Conservation (phyloP, 2,888 invertebrate genomes). For the Caenorhabditis drosophilae region DNA sequence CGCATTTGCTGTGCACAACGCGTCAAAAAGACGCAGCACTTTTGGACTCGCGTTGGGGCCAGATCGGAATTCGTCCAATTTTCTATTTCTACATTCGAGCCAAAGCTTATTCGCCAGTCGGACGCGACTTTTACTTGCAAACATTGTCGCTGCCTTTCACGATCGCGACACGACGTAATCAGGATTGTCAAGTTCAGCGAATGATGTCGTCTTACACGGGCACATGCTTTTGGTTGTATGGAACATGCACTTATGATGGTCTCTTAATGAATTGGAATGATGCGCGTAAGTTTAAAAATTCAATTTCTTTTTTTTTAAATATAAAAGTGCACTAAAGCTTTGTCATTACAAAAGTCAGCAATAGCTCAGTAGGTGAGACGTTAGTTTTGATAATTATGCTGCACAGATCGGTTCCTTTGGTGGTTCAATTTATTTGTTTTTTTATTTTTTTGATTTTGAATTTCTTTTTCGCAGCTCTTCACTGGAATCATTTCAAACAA, state of each 20-base stretch:
- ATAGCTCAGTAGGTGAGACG: not conserved
- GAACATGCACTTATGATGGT: slow-evolving; percentile 55
- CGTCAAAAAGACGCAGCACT: slow-evolving; percentile 60
- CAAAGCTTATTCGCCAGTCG: slow-evolving; percentile 46
- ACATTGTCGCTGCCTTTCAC: slow-evolving; percentile 66
- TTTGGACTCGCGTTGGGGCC: slow-evolving; percentile 31
- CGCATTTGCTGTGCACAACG: slow-evolving; percentile 67
- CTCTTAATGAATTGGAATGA: slow-evolving; percentile 58
- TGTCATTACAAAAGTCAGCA: not conserved
- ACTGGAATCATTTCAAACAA: slow-evolving; percentile 62
- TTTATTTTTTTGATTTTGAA: not conserved
- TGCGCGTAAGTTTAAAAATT: slow-evolving; percentile 24
- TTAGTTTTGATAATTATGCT: not conserved
- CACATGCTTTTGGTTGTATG: slow-evolving; percentile 68
- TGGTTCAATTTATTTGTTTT: not conserved
- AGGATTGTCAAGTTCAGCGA: slow-evolving; percentile 67
- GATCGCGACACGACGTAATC: slow-evolving; percentile 64
- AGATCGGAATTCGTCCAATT: slow-evolving; percentile 64
- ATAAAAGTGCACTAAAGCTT: not conserved
- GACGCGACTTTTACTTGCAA: slow-evolving; percentile 35
- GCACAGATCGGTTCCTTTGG: not conserved
- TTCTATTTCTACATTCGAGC: slow-evolving; percentile 67
- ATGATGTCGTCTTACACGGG: slow-evolving; percentile 69
- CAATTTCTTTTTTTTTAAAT: not conserved
- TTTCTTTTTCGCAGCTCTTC: slow-evolving; percentile 37